These are phyloP conservation scores for Crotalus viridis DNA, from an alignment of 2,113 vertebrate genomes.

Conservation along the genomic window DNA sequence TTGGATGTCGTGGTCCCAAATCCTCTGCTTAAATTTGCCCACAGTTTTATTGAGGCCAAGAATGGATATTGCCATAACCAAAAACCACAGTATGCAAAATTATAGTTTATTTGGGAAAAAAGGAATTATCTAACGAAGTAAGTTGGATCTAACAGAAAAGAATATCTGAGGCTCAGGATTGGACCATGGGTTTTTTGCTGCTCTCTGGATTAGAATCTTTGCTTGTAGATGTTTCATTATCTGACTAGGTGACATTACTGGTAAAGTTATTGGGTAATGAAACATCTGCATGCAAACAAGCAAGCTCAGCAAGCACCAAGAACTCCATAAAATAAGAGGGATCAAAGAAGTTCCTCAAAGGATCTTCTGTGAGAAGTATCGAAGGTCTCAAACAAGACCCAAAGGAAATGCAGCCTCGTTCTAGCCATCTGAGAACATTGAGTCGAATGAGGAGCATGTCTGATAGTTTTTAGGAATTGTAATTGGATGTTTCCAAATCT, in stretches of 20 bases:
- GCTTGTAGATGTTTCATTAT: background rate
- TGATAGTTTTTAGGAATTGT: background rate
- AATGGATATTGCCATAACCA: too few relatives aligned
- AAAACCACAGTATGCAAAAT: too few relatives aligned
- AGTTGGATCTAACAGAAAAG: too few relatives aligned
- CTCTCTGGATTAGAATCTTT: background rate
- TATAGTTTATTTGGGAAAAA: too few relatives aligned
- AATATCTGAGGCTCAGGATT: too few relatives aligned
- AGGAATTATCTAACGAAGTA: too few relatives aligned
- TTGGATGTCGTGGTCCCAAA: too few relatives aligned
- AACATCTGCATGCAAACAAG: background rate
- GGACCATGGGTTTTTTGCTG: background rate
- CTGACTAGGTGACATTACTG: background rate
- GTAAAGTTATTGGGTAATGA: background rate
- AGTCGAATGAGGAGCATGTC: background rate
- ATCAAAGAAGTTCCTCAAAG: background rate
- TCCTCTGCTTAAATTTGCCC: too few relatives aligned
- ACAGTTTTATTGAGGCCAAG: too few relatives aligned
- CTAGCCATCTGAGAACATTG: background rate
- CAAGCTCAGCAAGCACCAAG: background rate
- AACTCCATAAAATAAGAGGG: background rate
- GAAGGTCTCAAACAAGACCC: background rate
- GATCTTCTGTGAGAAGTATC: background rate
- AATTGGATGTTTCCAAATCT: background rate
- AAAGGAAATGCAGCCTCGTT: background rate